These are phyloP conservation scores for Leptocoma aspasia DNA, from an alignment of 2,113 vertebrate genomes.

Conservation along the genomic window DNA sequence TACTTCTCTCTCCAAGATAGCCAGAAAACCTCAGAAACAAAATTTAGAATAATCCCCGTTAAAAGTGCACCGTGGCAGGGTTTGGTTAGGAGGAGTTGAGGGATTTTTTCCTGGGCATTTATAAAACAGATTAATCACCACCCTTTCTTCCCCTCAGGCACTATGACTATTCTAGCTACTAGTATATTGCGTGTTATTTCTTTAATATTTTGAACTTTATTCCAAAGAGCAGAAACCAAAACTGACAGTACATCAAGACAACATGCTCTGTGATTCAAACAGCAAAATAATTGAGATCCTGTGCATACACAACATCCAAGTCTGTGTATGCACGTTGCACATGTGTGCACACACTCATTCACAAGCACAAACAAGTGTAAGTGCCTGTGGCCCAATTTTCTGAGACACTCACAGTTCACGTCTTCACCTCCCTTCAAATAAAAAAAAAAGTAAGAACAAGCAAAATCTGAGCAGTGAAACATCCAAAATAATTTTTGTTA, in stretches of 20 bases:
- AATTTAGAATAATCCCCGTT: background rate
- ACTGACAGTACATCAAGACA: constrained; percentile 46
- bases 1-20: background rate
- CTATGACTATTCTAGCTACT: constrained; percentile 35
- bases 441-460: background rate
- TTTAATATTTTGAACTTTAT: constrained; percentile 52
- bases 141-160: background rate
- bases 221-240: constrained; percentile 55
- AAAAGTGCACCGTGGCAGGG: background rate
- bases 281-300: constrained; percentile 51
- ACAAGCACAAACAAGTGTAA: background rate
- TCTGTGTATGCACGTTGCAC: background rate
- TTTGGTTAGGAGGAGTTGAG: background rate
- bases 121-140: constrained; percentile 30
- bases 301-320: background rate
- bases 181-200: constrained; percentile 48
- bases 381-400: background rate
- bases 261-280: constrained; percentile 13
- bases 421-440: background rate
- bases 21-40: background rate
- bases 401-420: background rate
- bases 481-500: background rate
- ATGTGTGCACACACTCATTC: rapidly evolving
- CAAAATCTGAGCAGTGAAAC: background rate
- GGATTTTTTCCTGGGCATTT: background rate